phyloP scores from a whole-genome alignment of 1,140 invertebrate genomes.

The Lasioglossum baleicum region DNA sequence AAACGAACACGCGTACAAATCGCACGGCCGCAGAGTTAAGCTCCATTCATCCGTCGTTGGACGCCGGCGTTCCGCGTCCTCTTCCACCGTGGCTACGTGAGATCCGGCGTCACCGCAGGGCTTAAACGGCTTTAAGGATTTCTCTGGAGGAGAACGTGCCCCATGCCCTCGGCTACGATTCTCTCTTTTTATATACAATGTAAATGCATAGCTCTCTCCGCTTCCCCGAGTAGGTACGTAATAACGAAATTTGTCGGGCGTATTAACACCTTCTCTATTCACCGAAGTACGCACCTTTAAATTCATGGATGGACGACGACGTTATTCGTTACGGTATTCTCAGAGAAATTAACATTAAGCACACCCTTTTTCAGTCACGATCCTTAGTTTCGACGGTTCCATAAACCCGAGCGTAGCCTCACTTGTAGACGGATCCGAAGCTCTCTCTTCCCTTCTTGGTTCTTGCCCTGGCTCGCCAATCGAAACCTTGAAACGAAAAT shows the following conservation, averaged over 20 bases:
- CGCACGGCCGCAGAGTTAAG: constrained; percentile 60
- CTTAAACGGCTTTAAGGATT: constrained; percentile 59
- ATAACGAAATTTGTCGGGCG: constrained; percentile 55
- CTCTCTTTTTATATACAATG: constrained; percentile 42
- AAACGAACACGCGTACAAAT: constrained; percentile 59
- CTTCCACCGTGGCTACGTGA: constrained; percentile 49
- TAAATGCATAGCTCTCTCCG: constrained; percentile 15
- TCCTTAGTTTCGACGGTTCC: background rate
- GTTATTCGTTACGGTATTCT: too few relatives aligned
- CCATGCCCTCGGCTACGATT: background rate
- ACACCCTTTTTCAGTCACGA: background rate
- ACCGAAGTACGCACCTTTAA: background rate
- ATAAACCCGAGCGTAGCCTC: background rate
- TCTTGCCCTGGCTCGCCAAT: background rate
- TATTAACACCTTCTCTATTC: background rate
- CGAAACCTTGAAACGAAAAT: background rate
- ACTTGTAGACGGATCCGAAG: background rate
- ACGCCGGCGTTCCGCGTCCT: constrained; percentile 13
- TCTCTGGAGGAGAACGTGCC: constrained; percentile 51
- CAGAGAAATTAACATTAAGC: too few relatives aligned
- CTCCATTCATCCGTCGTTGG: constrained; percentile 64
- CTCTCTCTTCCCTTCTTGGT: background rate
- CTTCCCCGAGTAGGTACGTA: background rate
- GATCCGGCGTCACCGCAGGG: constrained; percentile 59
- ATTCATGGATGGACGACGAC: background rate